Base-by-base conservation (phyloP, 2,113 vertebrate species). In the Prolemur simus region DNA sequence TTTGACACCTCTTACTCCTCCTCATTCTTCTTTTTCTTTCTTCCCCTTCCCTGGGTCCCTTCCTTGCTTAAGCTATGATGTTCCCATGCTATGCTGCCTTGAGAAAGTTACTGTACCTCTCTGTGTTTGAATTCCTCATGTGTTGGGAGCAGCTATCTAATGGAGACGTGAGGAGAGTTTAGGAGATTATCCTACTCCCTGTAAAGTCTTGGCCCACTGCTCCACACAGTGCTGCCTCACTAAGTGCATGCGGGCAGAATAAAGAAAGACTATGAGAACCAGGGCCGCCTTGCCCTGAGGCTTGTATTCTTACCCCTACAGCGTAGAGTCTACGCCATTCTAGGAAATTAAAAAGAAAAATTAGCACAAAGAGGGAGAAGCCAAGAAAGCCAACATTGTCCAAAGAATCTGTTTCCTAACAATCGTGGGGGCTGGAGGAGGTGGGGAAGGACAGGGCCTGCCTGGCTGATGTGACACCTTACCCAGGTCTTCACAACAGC, bases 341-440 rank as follows among this genome's bases (percentile, higher is more conserved):
- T 71, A 81, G 45, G 29, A 45, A 78, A 63, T 20, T n/a, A 64
- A 49, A 91, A 91, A 74, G 74, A 87, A 87, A 95, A 91, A 64
- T 20, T 39, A 76, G 66, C 83, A 69, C 56, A 39, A 91, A 89
- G 45, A 6, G 52, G 69, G 68, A 64, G 9, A 89, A 58, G 11
- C 29, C 42, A 68, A 94, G 56, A 47, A 96, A 18, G 11, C 11
- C n/a, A 91, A 39, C 7, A 4, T 1, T 23, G 54, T 29, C 21
- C 81, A 29, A 54, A 71, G 64, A 56, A 71, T 58, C 77, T 29
- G 6, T 78, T 49, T 49, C 34, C 27, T 63, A 73, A 60, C 3
- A n/a, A 10, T 45, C 4, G 1, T 7, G 2, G 84, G 20, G 34
- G 52, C 64, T 32, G 74, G 49, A 17, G 49, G 52, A 47, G 52